Evolutionary conservation across 2,888 invertebrate species (phyloP), one percentile per base, ranked within the genome.

Genomic region (Eupeodes latifasciatus): DNA sequence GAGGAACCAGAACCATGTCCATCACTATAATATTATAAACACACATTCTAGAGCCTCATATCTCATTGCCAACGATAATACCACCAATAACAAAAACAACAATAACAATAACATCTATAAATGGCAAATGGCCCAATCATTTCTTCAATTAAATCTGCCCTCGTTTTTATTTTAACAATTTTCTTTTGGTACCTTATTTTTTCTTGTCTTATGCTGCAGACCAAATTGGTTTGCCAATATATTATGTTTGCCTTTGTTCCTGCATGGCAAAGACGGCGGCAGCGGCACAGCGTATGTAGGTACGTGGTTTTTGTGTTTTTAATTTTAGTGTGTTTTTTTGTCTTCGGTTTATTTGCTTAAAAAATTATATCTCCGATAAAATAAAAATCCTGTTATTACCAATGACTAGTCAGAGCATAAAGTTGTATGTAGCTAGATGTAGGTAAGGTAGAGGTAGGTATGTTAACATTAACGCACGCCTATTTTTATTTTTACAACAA

Each of bases 91-190:
- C 16, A 66, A 19, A 19, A 19, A 62, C 62, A 66, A 74, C 81
- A 62, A 67, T 79, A 87, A 19, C 44, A 53, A 53, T 53, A 53
- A 55, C 9, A 47, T 64, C 64, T 64, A 64, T 12, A 64, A 64
- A 84, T 62, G 84, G 84, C 76, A 87, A 87, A 84, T 87, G 79
- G 67, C 77, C 76, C 71, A 87, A 83, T 84, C 66, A 76, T 83
- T 76, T 79, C 51, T 53, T 76, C 79, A 87, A 83, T 83, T 83
- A 87, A 80, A 79, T 75, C 78, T 85, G 78, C 61, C 82, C 69
- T 75, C 78, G 59, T 81, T 85, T 78, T 67, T 74, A 7, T 40
- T 7, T 40, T 40, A 53, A 66, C 34, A 62, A 62, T 72, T 77
- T 71, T 78, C 62, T 16, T 57, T 34, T 40, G 5, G 40, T 40